Conservation (phyloP, 2,797 vertebrate genomes). For the Hyperoplus lanceolatus region DNA sequence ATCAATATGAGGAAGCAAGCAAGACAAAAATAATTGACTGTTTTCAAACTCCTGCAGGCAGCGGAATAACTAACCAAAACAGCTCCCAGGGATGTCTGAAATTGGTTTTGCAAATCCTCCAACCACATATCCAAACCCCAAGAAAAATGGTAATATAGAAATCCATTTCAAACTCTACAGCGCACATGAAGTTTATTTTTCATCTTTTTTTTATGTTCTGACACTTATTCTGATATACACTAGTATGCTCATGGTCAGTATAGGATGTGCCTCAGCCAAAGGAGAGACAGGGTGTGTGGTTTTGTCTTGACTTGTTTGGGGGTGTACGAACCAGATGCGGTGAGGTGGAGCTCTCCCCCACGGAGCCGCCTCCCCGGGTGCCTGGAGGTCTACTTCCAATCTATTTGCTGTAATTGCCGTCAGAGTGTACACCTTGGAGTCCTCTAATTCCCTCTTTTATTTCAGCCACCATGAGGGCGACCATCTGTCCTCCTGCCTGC, state of each 20-base stretch:
- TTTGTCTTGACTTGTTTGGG: slow-evolving; percentile 88
- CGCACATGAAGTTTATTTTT: slow-evolving; percentile 65
- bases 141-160: slow-evolving; percentile 74
- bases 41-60: slow-evolving; percentile 85
- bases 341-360: slow-evolving; percentile 92
- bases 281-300: slow-evolving; percentile 49
- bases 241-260: slow-evolving; percentile 59
- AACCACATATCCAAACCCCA: slow-evolving; percentile 59
- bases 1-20: slow-evolving; percentile 87
- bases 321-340: slow-evolving; percentile 90
- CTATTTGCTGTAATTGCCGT: slow-evolving; percentile 99
- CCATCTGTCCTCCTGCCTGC: slow-evolving; percentile 93
- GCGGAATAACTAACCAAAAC: slow-evolving; percentile 84
- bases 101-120: slow-evolving; percentile 80
- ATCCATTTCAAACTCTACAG: slow-evolving; percentile 72
- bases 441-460: slow-evolving; percentile 98
- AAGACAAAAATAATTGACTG: slow-evolving; percentile 89
- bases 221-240: slow-evolving; percentile 47
- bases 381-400: slow-evolving; percentile 94
- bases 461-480: slow-evolving; percentile 96
- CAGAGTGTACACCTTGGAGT: slow-evolving; percentile 96
- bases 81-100: slow-evolving; percentile 81
- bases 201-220: slow-evolving; percentile 41
- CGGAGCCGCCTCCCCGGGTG: slow-evolving; percentile 85
- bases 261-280: slow-evolving; percentile 26